Percentiles rank a stretch among this genome's conserved stretches.
phyloP scores from a whole-genome alignment of 2,797 vertebrate species.

The Okamejei kenojei region DNA sequence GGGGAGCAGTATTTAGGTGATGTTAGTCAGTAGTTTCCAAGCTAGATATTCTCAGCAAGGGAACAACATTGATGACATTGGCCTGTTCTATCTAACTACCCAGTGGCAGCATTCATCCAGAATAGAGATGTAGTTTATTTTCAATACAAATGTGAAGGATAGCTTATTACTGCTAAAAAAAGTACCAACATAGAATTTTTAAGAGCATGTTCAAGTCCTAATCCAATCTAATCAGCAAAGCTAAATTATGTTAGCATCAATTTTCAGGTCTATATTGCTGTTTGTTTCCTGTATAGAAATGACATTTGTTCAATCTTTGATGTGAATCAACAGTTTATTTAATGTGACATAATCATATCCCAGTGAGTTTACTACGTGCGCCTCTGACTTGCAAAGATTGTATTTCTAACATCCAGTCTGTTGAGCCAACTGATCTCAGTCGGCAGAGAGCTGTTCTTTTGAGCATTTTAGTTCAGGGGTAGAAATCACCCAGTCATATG shows the following conservation, averaged over 20 bases:
- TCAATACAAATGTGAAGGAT: background rate
- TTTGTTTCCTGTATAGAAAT: slow-evolving; percentile 16
- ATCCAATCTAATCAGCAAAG: slow-evolving; percentile 1
- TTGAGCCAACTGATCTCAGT: background rate
- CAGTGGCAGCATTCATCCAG: background rate
- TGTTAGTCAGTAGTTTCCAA: background rate
- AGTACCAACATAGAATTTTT: background rate
- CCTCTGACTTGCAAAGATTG: background rate
- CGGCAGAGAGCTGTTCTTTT: background rate
- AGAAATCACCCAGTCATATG: background rate
- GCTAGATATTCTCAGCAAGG: background rate
- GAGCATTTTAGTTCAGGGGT: background rate
- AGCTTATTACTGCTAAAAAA: background rate
- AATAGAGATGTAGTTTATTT: background rate
- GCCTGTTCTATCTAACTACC: background rate
- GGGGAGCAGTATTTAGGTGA: background rate
- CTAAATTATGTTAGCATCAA: background rate
- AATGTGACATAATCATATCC: background rate
- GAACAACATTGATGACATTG: background rate
- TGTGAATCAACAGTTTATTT: slow-evolving; percentile 1
- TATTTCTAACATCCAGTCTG: background rate
- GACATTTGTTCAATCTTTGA: background rate
- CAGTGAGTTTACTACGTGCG: background rate
- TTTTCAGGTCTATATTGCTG: slow-evolving; percentile 13
- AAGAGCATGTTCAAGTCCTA: background rate